These are phyloP conservation scores for Lucilia sericata DNA, from an alignment of 1,140 invertebrate species.

Conservation along the genomic window DNA sequence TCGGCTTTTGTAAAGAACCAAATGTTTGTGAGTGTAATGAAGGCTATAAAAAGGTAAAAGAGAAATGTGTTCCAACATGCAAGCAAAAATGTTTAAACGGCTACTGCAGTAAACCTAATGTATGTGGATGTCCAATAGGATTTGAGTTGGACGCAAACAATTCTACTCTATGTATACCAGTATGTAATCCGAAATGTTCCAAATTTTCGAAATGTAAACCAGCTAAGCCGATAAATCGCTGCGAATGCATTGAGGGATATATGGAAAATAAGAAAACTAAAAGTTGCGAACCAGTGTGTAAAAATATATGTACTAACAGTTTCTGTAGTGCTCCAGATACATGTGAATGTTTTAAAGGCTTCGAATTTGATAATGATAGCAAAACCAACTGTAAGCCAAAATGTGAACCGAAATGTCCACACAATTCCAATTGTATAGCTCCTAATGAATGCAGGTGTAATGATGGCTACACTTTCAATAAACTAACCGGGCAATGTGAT, in stretches of 20 bases:
- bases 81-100: neutral
- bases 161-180: neutral
- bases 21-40: conserved; percentile 6
- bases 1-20: neutral
- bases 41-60: neutral
- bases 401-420: neutral
- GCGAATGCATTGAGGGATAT: neutral
- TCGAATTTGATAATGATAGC: neutral
- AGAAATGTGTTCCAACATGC: neutral
- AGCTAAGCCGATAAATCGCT: neutral
- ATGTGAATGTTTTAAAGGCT: neutral
- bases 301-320: neutral
- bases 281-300: neutral
- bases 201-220: neutral
- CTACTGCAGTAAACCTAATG: neutral
- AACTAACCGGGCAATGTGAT: neutral
- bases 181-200: neutral
- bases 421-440: neutral
- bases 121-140: neutral
- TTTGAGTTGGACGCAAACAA: neutral
- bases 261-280: neutral
- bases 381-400: neutral
- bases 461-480: neutral
- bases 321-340: neutral
- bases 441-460: neutral